A percentile compares a stretch with the other conserved stretches of the same genome.
phyloP scores from a whole-genome alignment of 1,140 invertebrate genomes.

The Sminthurides bifidus region DNA sequence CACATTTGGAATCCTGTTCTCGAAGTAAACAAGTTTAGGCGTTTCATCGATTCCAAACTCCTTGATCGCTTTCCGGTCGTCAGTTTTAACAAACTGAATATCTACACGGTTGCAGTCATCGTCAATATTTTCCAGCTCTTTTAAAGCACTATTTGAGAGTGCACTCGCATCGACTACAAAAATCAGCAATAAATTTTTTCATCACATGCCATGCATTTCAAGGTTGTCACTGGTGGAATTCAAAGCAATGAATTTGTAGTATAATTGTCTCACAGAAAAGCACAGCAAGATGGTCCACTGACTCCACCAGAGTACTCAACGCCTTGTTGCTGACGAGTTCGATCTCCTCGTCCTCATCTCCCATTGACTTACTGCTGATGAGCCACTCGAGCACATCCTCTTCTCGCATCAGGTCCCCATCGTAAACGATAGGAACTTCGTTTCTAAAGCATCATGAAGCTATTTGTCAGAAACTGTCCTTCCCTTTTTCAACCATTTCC shows the following conservation, averaged over 20 bases:
- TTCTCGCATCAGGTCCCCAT: constrained; percentile 77
- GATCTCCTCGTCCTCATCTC: constrained; percentile 61
- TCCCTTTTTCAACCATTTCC: background rate
- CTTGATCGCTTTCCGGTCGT: constrained; percentile 60
- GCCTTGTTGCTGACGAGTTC: constrained; percentile 84
- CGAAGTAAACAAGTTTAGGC: constrained; percentile 81
- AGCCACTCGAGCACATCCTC: constrained; percentile 89
- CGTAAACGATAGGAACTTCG: constrained; percentile 87
- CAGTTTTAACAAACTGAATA: constrained; percentile 91
- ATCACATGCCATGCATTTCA: too few species aligned
- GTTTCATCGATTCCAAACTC: constrained; percentile 76
- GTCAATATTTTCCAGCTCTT: constrained; percentile 80
- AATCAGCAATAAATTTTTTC: too few species aligned
- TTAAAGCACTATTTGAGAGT: constrained; percentile 45
- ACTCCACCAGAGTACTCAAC: constrained; percentile 63
- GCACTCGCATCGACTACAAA: constrained; percentile 23
- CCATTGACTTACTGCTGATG: constrained; percentile 79
- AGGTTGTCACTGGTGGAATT: too few species aligned
- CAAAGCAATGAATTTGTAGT: too few species aligned
- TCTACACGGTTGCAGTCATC: constrained; percentile 53
- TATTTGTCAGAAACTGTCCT: background rate
- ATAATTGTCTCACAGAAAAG: constrained; percentile 72
- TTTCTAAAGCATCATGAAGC: constrained; percentile 35
- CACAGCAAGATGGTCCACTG: constrained; percentile 81
- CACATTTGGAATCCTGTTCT: constrained; percentile 83